Evolutionary conservation across 37 sponge, comb jelly and placozoan genomes (phyloP), one percentile per base, ranked within the genome.

Genomic region (Eunapius fragilis): DNA sequence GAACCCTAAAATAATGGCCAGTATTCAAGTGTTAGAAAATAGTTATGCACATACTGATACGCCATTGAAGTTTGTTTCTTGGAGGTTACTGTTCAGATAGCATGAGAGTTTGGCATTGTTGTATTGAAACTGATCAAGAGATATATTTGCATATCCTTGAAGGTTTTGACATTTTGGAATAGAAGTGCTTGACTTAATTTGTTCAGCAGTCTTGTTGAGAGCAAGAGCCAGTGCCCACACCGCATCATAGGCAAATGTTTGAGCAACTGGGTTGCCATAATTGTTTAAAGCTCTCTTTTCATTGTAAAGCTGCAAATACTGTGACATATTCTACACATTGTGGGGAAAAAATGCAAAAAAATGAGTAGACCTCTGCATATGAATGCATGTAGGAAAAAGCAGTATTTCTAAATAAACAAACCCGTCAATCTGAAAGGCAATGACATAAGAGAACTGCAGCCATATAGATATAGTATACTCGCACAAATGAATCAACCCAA

Each of bases 211-310:
- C 30, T 80, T 80, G 25, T 80, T 47, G 14, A 80, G 9, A 80
- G 80, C 80, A 25, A 80, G 26, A 27, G 80, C 58, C 26, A 80
- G 7, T n/a, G 80, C 69, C 80, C 80, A 80, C 0, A 80, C 68
- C 24, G 48, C 68, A 48, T 80, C 80, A 80, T 80, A 80, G 58
- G 58, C 58, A 58, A 58, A 58, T 58, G 58, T 17, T 58, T 58
- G 58, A 19, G 22, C 58, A 58, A 11, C 58, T 58, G 58, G 6
- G 17, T 58, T 19, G 14, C 58, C 22, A 17, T 58, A 58, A 2
- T 11, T 58, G 14, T 11, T 19, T 19, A 19, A 2, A 12, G 2
- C 14, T 58, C 22, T 12, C 22, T 17, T 58, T 58, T 58, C 19
- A 58, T 4, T 58, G 58, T 58, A 58, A 1, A 58, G 1, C 17